These are phyloP conservation scores for Drosophila stalkeri DNA, from an alignment of 2,888 invertebrate genomes.

Conservation along the genomic window DNA sequence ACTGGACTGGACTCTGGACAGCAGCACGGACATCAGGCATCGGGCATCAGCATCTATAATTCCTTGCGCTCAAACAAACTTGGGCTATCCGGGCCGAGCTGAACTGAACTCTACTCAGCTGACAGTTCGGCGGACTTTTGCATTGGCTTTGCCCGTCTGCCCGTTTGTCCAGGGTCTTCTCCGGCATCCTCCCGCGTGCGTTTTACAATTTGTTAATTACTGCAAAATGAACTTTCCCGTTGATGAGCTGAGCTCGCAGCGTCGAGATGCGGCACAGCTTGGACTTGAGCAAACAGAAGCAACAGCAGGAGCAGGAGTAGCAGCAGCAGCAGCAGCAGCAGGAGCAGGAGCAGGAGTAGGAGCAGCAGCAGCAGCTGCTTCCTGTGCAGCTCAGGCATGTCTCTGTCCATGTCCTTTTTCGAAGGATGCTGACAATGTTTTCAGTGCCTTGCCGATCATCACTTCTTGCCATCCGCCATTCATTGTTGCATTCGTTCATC, in stretches of 20 bases:
- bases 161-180: constrained; percentile 8
- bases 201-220: constrained; percentile 79
- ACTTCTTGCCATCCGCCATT: constrained; percentile 60
- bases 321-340: constrained; percentile 54
- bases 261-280: constrained; percentile 21
- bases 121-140: constrained; percentile 52
- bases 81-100: constrained; percentile 34
- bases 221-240: constrained; percentile 72
- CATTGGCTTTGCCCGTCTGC: constrained; percentile 26
- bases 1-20: constrained; percentile 9
- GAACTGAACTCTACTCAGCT: constrained; percentile 37
- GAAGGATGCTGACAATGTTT: constrained; percentile 61
- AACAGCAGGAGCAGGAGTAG: constrained; percentile 50
- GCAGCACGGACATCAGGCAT: constrained; percentile 31
- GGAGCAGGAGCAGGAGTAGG: constrained; percentile 59
- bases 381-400: constrained; percentile 51
- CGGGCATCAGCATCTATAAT: constrained; percentile 68
- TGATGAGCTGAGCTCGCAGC: constrained; percentile 25
- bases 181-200: constrained; percentile 15
- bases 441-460: constrained; percentile 59
- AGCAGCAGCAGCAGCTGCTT: constrained; percentile 50
- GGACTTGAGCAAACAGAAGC: constrained; percentile 62
- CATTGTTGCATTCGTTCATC: constrained; percentile 66
- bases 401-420: constrained; percentile 10
- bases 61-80: constrained; percentile 69